Evolutionary conservation across 2,113 vertebrate species (phyloP).

Genomic region (Nibea coibor): DNA sequence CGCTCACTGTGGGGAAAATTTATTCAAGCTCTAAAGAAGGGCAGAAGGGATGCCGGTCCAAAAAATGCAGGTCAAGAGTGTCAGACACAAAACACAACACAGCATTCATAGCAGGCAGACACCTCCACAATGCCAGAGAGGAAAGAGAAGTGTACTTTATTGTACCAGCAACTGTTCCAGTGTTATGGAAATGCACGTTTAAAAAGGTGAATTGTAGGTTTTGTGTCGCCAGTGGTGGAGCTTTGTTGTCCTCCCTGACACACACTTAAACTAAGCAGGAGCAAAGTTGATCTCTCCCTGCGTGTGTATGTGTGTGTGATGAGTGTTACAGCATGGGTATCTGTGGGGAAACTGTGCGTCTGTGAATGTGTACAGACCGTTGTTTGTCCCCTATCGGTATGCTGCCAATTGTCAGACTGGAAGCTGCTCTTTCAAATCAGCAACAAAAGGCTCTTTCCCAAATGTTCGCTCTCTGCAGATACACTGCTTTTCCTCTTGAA

Average conservation of each 20-base stretch:
- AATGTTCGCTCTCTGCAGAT: conserved; percentile 64
- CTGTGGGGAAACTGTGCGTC: conserved; percentile 44
- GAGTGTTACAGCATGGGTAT: conserved; percentile 42
- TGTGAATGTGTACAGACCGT: conserved; percentile 47
- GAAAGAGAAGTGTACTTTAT: conserved; percentile 70
- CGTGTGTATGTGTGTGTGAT: conserved; percentile 39
- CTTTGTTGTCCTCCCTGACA: conserved; percentile 57
- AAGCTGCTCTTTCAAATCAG: conserved; percentile 76
- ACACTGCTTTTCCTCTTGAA: conserved; percentile 71
- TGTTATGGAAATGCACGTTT: conserved; percentile 77
- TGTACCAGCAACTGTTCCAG: conserved; percentile 73
- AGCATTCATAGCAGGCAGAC: conserved; percentile 63
- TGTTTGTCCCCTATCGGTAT: conserved; percentile 70
- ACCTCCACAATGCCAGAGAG: conserved; percentile 61
- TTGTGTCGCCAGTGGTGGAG: conserved; percentile 55
- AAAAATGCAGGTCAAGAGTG: conserved; percentile 76
- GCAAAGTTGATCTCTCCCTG: conserved; percentile 49
- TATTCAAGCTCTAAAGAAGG: conserved; percentile 50
- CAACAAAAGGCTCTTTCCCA: conserved; percentile 77
- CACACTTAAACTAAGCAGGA: conserved; percentile 59
- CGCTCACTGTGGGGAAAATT: conserved; percentile 47
- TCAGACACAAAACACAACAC: conserved; percentile 69
- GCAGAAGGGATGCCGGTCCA: conserved; percentile 48
- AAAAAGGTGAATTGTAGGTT: conserved; percentile 70
- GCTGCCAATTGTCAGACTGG: conserved; percentile 73